Conservation (phyloP, 2,888 invertebrate species). For the Amblyjoppa fuscipennis region DNA sequence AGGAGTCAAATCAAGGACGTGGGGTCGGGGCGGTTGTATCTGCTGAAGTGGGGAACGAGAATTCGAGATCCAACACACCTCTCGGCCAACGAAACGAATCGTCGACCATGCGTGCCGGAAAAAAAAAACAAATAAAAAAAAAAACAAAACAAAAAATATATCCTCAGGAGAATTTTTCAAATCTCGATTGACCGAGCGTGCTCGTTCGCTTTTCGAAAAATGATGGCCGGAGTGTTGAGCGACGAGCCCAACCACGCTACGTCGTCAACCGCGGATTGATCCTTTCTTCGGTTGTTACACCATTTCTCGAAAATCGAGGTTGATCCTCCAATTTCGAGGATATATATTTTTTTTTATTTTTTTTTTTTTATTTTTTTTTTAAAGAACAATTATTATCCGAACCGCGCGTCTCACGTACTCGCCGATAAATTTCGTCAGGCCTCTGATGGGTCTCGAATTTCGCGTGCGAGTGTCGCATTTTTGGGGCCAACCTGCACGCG, state of each 20-base stretch:
- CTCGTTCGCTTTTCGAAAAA: constrained; percentile 35
- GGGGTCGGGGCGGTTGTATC: neutral
- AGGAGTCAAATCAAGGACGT: neutral
- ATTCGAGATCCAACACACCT: constrained; percentile 47
- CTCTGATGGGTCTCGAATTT: constrained; percentile 48
- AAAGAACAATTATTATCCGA: too few species aligned
- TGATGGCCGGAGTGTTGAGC: constrained; percentile 58
- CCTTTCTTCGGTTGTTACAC: constrained; percentile 49
- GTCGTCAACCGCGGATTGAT: constrained; percentile 59
- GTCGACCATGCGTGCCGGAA: constrained; percentile 3
- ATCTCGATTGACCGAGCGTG: neutral
- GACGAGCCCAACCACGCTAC: constrained; percentile 36
- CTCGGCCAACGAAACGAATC: neutral
- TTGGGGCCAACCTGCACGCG: neutral
- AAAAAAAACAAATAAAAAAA: constrained; percentile 27
- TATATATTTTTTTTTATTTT: constrained; percentile 26
- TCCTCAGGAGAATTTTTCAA: neutral
- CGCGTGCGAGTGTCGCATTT: constrained; percentile 1
- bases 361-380: constrained; percentile 19
- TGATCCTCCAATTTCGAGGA: neutral
- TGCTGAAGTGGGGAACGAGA: neutral
- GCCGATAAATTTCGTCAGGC: constrained; percentile 21
- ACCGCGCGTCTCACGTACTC: neutral
- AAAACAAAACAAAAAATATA: constrained; percentile 38
- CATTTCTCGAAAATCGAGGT: constrained; percentile 52